A percentile compares a stretch with the other conserved stretches of the same genome.
These are phyloP conservation scores for Trichechus manatus DNA, from an alignment of 2,113 vertebrate species.

Conservation along the genomic window DNA sequence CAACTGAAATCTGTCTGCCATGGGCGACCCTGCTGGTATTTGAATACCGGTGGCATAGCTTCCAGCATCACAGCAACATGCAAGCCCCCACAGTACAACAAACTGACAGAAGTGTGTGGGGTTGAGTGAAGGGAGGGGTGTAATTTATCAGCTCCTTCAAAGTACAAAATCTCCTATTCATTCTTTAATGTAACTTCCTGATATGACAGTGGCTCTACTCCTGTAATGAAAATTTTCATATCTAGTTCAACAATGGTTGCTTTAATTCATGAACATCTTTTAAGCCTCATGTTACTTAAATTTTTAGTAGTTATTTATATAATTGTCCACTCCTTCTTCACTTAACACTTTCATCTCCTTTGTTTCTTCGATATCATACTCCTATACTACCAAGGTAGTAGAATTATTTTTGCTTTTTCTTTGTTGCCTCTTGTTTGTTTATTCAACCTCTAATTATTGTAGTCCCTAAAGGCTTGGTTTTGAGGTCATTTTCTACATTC, in stretches of 20 bases:
- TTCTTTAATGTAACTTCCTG: neutral
- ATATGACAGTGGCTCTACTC: fast-evolving
- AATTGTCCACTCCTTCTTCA: neutral
- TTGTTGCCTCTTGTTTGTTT: neutral
- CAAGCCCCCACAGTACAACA: no score
- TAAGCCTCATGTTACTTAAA: neutral
- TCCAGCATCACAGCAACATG: no score
- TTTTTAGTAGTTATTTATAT: neutral
- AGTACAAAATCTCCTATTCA: neutral
- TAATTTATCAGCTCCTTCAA: neutral
- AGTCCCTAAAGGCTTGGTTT: neutral
- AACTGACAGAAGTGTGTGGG: no score
- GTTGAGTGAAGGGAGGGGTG: neutral
- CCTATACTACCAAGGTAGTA: neutral
- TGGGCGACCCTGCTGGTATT: no score
- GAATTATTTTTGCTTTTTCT: neutral
- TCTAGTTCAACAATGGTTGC: neutral
- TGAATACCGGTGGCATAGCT: no score
- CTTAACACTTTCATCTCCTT: neutral
- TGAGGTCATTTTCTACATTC: neutral
- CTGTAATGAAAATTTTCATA: neutral
- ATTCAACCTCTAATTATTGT: neutral
- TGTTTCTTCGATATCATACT: neutral
- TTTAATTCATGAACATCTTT: neutral
- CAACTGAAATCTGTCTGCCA: no score